Percentiles rank a stretch among this genome's conserved stretches.
phyloP scores from a whole-genome alignment of 2,888 invertebrate genomes.

The Tetramorium bicarinatum region DNA sequence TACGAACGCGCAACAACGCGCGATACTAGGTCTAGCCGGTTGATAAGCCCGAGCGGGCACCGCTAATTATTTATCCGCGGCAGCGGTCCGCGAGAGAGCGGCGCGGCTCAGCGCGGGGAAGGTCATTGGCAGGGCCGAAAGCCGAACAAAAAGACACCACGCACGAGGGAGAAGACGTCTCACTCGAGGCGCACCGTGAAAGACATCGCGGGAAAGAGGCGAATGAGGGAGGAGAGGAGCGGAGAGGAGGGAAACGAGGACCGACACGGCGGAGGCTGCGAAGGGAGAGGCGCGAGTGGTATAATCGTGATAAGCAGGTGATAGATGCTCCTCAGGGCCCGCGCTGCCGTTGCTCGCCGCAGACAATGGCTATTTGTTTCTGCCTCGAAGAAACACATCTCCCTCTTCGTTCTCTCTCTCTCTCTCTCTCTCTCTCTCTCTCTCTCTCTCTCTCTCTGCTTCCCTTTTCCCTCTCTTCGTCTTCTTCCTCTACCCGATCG shows the following conservation, averaged over 20 bases:
- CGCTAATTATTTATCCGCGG: constrained; percentile 75
- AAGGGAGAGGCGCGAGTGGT: constrained; percentile 82
- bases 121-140: constrained; percentile 79
- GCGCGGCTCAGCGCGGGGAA: constrained; percentile 49
- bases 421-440: constrained; percentile 12
- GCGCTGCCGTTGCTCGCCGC: constrained; percentile 81
- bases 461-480: constrained; percentile 31
- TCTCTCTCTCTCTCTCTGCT: constrained; percentile 48
- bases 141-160: constrained; percentile 75
- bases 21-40: constrained; percentile 56
- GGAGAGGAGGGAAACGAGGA: constrained; percentile 45
- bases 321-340: constrained; percentile 85
- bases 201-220: constrained; percentile 46
- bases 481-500: constrained; percentile 39
- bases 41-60: constrained; percentile 62
- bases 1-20: constrained; percentile 48
- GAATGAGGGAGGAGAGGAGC: constrained; percentile 27
- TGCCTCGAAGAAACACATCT: constrained; percentile 77
- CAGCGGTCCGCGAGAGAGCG: constrained; percentile 20
- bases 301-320: constrained; percentile 87
- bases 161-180: constrained; percentile 78
- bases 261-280: constrained; percentile 65
- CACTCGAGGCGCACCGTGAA: constrained; percentile 70
- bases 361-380: constrained; percentile 86
- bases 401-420: constrained; percentile 48